phyloP scores from a whole-genome alignment of 2,888 invertebrate species.

The Drosophila sordidula region DNA sequence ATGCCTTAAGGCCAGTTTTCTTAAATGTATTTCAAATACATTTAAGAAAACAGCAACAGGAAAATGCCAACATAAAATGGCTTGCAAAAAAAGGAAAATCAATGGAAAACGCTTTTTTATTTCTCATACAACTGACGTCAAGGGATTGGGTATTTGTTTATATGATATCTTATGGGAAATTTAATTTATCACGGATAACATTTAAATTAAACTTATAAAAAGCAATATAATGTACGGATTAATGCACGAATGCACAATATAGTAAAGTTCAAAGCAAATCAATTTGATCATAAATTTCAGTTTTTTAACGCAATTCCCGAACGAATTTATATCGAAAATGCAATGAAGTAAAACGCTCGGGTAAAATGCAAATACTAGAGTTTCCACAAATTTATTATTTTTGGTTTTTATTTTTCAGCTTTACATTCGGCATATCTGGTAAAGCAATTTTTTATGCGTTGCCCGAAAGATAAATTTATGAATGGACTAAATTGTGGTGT shows the following conservation, averaged over 20 bases:
- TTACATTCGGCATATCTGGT: slow-evolving; percentile 24
- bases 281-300: slow-evolving; percentile 11
- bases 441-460: slow-evolving; percentile 41
- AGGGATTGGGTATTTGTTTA: slow-evolving; percentile 43
- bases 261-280: slow-evolving; percentile 14
- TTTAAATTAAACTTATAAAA: slow-evolving; percentile 22
- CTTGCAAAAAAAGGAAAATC: slow-evolving; percentile 2
- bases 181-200: slow-evolving; percentile 2
- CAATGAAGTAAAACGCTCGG: slow-evolving; percentile 30
- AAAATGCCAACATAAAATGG: slow-evolving; percentile 29
- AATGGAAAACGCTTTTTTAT: slow-evolving; percentile 18
- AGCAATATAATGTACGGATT: background rate
- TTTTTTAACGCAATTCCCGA: slow-evolving; percentile 2
- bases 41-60: slow-evolving; percentile 30
- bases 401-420: slow-evolving; percentile 20
- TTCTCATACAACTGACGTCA: slow-evolving; percentile 67
- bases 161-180: slow-evolving; percentile 36
- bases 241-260: background rate
- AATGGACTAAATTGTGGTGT: slow-evolving; percentile 20
- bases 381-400: slow-evolving; percentile 53
- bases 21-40: slow-evolving; percentile 36
- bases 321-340: slow-evolving; percentile 14
- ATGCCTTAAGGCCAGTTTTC: slow-evolving; percentile 32
- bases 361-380: slow-evolving; percentile 52
- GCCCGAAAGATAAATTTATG: slow-evolving; percentile 57